Evolutionary conservation across 2,113 vertebrate species (phyloP).

Genomic region (Pitta sordida): DNA sequence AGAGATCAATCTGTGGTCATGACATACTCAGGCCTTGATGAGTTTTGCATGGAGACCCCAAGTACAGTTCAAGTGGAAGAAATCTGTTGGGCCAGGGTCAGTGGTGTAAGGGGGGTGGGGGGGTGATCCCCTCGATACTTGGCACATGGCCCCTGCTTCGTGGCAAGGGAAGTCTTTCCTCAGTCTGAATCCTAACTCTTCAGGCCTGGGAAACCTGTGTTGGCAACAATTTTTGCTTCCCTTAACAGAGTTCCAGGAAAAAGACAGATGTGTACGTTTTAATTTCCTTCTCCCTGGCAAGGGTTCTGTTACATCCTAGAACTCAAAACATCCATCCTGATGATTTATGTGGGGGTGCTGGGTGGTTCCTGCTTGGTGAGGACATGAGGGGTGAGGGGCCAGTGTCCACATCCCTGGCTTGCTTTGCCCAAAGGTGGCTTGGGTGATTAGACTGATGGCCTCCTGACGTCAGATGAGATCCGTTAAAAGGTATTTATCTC

Average conservation of each 20-base stretch:
- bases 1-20: slow-evolving; percentile 1
- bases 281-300: background rate
- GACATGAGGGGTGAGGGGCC: background rate
- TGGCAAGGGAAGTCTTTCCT: background rate
- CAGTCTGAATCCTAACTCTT: background rate
- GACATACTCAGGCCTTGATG: background rate
- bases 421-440: slow-evolving; percentile 46
- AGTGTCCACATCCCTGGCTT: background rate
- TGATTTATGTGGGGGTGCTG: background rate
- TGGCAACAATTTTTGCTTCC: background rate
- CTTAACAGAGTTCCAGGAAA: background rate
- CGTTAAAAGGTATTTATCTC: slow-evolving; percentile 73
- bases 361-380: background rate
- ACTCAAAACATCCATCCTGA: fast-evolving
- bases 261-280: background rate
- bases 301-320: background rate
- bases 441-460: slow-evolving; percentile 70
- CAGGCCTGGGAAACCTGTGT: background rate
- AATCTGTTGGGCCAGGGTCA: background rate
- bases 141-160: background rate
- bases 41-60: background rate
- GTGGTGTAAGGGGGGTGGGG: background rate
- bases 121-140: background rate
- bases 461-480: slow-evolving; percentile 71
- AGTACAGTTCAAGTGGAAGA: background rate